These are phyloP conservation scores for Amblyopsis hoosieri DNA, from an alignment of 2,797 vertebrate genomes.

Conservation along the genomic window DNA sequence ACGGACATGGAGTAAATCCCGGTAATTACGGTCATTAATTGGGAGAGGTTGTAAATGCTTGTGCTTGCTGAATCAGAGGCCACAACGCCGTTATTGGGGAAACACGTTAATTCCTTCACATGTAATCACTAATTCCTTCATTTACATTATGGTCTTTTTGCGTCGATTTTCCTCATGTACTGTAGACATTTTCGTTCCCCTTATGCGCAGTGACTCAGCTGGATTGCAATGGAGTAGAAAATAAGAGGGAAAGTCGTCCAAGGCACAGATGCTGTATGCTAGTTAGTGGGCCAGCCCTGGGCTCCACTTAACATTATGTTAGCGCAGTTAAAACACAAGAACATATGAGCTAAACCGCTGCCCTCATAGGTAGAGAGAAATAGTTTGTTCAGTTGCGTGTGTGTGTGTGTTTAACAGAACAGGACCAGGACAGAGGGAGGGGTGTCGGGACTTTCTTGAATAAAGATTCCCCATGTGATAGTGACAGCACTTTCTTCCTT, in stretches of 20 bases:
- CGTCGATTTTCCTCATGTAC: conserved; percentile 59
- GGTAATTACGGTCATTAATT: conserved; percentile 59
- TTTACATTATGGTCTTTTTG: conserved; percentile 57
- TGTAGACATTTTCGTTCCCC: conserved; percentile 57
- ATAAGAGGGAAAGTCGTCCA: conserved; percentile 54
- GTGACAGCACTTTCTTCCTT: conserved; percentile 83
- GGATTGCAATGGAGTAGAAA: conserved; percentile 66
- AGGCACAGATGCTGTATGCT: conserved; percentile 50
- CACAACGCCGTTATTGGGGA: conserved; percentile 60
- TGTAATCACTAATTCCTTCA: conserved; percentile 66
- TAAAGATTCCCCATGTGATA: conserved; percentile 75
- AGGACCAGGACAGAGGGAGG: conserved; percentile 56
- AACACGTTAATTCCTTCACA: conserved; percentile 69
- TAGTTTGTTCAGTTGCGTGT: conserved; percentile 55
- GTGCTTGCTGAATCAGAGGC: conserved; percentile 48
- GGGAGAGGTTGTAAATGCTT: conserved; percentile 45
- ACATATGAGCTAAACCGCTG: conserved; percentile 41
- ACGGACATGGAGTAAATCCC: conserved; percentile 45
- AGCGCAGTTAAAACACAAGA: conserved; percentile 48
- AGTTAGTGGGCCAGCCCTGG: conserved; percentile 48
- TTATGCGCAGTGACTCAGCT: conserved; percentile 52
- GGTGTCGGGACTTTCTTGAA: conserved; percentile 65
- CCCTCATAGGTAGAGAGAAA: conserved; percentile 34
- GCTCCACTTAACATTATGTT: conserved; percentile 45
- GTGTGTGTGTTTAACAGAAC: conserved; percentile 63